Base-by-base conservation (phyloP, 2,797 vertebrate species). In the Balearica regulorum region DNA sequence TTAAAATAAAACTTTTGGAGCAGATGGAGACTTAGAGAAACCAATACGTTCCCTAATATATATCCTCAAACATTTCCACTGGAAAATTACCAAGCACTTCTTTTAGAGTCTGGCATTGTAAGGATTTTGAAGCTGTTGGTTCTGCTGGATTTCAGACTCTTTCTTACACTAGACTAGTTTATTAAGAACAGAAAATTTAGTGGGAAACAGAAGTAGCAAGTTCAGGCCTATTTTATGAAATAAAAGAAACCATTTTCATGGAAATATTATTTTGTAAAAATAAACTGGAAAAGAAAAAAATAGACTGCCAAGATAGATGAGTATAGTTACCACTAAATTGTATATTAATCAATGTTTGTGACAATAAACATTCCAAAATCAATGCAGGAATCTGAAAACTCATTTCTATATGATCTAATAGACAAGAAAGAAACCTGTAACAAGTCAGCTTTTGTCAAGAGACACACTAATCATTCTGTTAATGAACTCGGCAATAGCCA, bases 61-160 rank as follows among this genome's bases (percentile, higher is more conserved):
- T 53, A 84, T 79, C 35, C 46, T 84, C 58, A 79, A 90, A 94
- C 80, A 82, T 94, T 89, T 95, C 93, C 55, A 66, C 51, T 96
- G 94, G 90, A 95, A 94, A 90, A 72, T 70, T 92, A 71, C 81
- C 88, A 95, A 58, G 19, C 0, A 22, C 19, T 92, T 83, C 53
- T 89, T 57, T 75, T 76, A 65, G 11, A 80, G 6, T 82, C 71
- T 90, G 71, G 44, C 57, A 72, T 20, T 55, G 9, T n/a, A 87
- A 89, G 16, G 48, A 72, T 89, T 84, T 93, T 31, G 7, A 91
- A 93, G 29, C 16, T 73, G 26, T 86, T 88, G 26, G 6, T 91
- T 93, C 44, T 93, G n/a, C 21, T 92, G 57, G 26, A 89, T 93
- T 94, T 93, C 49, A 77, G 72, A 64, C 53, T 85, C 13, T 85